Evolutionary conservation across 2,888 invertebrate genomes (phyloP).

Genomic region (Yponomeuta plumbellus): DNA sequence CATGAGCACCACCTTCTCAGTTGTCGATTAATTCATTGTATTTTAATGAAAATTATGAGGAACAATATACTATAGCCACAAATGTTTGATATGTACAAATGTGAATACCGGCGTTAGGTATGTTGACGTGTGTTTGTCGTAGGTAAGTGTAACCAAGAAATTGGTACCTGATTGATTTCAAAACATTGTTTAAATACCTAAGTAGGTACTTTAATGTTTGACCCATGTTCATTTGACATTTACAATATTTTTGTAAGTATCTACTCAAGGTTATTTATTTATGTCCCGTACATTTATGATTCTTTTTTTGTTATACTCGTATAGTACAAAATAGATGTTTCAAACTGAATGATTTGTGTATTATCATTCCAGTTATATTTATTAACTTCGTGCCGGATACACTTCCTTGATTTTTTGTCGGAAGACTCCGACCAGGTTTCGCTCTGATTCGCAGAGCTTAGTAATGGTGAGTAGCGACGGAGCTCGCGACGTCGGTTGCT

Average conservation of each 20-base stretch:
- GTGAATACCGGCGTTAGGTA: slow-evolving; percentile 46
- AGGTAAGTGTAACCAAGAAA: too few relatives aligned
- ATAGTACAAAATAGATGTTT: background rate
- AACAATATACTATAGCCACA: slow-evolving; percentile 28
- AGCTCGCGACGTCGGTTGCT: too few relatives aligned
- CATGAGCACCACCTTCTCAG: background rate
- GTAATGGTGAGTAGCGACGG: too few relatives aligned
- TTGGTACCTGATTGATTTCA: background rate
- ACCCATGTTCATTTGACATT: slow-evolving; percentile 1
- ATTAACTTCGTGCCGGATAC: too few relatives aligned
- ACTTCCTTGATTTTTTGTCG: too few relatives aligned
- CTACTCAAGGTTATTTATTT: background rate
- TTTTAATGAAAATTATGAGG: background rate
- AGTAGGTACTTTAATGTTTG: slow-evolving; percentile 2
- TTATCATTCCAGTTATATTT: background rate
- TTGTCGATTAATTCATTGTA: background rate
- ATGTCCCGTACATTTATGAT: background rate
- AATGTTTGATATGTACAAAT: slow-evolving; percentile 36
- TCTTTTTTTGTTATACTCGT: background rate
- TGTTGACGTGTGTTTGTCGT: background rate
- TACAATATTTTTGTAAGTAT: background rate
- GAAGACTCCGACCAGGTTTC: too few relatives aligned
- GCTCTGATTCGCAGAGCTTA: too few relatives aligned
- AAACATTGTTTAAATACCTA: background rate
- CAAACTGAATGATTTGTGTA: background rate